Conservation (phyloP, 2,113 vertebrate genomes). For the Eleginops maclovinus region DNA sequence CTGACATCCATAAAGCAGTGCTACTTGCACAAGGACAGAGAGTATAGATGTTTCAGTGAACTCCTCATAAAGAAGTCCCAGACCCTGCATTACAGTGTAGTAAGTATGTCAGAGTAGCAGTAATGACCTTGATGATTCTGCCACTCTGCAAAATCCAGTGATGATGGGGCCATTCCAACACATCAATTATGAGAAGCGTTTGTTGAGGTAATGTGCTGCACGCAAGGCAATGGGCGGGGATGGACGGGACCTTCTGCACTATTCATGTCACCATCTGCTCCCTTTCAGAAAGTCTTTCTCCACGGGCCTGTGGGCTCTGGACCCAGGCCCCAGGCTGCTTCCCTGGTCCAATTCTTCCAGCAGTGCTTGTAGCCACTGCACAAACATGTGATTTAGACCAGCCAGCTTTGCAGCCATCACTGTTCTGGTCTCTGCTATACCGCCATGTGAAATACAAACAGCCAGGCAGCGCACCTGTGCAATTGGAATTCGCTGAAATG, state of each 20-base stretch:
- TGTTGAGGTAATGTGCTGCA: conserved; percentile 81
- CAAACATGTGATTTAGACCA: conserved; percentile 53
- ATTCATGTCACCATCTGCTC: conserved; percentile 84
- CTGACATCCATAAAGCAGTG: neutral
- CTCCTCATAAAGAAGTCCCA: conserved; percentile 23
- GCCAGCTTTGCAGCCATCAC: conserved; percentile 28
- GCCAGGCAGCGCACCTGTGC: conserved; percentile 44
- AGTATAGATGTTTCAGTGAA: neutral
- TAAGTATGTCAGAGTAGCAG: conserved; percentile 39
- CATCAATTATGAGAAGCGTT: conserved; percentile 80
- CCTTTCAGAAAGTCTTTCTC: conserved; percentile 67
- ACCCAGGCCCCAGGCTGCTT: conserved; percentile 39
- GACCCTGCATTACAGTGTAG: conserved; percentile 1
- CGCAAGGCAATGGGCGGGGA: conserved; percentile 67
- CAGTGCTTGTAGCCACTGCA: conserved; percentile 45
- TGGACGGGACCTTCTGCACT: conserved; percentile 74
- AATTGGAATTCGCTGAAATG: conserved; percentile 51
- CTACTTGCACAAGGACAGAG: neutral
- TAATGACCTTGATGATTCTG: conserved; percentile 76
- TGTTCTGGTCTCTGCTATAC: conserved; percentile 45
- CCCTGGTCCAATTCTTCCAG: conserved; percentile 54
- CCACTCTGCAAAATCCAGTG: conserved; percentile 63
- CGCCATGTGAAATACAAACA: conserved; percentile 61
- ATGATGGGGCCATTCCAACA: conserved; percentile 70
- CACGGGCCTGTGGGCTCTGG: conserved; percentile 63